Conservation (phyloP, 1,140 invertebrate species). For the Drosophila subobscura region DNA sequence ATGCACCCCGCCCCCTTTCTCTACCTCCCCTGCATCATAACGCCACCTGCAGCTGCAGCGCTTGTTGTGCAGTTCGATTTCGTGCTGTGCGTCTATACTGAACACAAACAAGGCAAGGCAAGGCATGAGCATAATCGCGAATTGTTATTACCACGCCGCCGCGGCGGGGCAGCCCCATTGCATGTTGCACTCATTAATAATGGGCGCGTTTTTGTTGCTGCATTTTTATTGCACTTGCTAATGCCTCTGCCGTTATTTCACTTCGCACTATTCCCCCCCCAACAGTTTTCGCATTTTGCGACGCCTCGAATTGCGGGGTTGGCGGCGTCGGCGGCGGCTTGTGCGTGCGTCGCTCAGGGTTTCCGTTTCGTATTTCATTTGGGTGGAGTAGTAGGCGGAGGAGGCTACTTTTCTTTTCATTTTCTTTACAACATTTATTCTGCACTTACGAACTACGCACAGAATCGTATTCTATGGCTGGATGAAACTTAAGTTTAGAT, state of each 20-base stretch:
- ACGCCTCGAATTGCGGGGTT: slow-evolving; percentile 2
- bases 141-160: slow-evolving; percentile 50
- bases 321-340: background rate
- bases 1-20: background rate
- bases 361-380: slow-evolving; percentile 34
- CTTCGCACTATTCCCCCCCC: slow-evolving; percentile 54
- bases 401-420: slow-evolving; percentile 3
- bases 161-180: slow-evolving; percentile 32
- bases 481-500: slow-evolving; percentile 23
- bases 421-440: slow-evolving; percentile 22
- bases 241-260: slow-evolving; percentile 71
- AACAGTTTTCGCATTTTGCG: slow-evolving; percentile 11
- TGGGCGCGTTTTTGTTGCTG: slow-evolving; percentile 52
- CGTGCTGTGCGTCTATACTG: slow-evolving; percentile 44
- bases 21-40: background rate
- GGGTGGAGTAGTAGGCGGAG: background rate
- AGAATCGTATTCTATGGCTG: slow-evolving; percentile 50
- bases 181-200: slow-evolving; percentile 60
- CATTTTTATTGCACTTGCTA: slow-evolving; percentile 74
- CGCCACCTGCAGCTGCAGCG: too few relatives aligned
- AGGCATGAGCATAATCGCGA: slow-evolving; percentile 59
- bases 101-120: background rate
- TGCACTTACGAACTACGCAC: slow-evolving; percentile 29
- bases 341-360: slow-evolving; percentile 28
- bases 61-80: slow-evolving; percentile 18